phyloP scores from a whole-genome alignment of 2,888 invertebrate genomes.

The Melieria picta region DNA sequence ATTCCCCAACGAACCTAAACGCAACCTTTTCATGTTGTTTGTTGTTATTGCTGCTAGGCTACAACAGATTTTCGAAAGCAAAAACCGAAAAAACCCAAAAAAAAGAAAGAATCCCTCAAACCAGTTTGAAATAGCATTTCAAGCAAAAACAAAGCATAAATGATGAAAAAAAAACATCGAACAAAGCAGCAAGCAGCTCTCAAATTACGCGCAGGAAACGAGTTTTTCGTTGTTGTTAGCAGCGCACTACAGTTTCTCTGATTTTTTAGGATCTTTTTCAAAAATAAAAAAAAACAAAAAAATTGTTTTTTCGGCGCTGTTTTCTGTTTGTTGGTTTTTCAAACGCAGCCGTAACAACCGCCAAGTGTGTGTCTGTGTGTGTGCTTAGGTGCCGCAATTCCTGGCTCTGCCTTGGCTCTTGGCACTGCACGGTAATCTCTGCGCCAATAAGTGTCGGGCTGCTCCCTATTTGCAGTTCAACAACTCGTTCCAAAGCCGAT shows the following conservation, averaged over 20 bases:
- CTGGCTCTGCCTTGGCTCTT: too few species aligned
- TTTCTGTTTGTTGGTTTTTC: conserved; percentile 40
- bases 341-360: conserved; percentile 43
- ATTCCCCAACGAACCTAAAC: too few species aligned
- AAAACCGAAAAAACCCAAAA: neutral
- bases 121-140: neutral
- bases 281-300: too few species aligned
- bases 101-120: neutral
- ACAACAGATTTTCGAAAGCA: neutral
- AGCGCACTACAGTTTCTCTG: neutral
- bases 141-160: neutral
- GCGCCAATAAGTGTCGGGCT: too few species aligned
- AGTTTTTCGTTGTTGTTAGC: conserved; percentile 10
- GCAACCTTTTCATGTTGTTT: too few species aligned
- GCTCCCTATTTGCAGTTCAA: too few species aligned
- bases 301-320: neutral
- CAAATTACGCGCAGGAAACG: conserved; percentile 41
- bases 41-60: too few species aligned
- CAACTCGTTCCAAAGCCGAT: conserved; percentile 16
- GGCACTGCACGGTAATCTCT: too few species aligned
- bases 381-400: too few species aligned
- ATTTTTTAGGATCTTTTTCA: neutral
- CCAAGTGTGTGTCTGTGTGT: conserved; percentile 22
- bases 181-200: conserved; percentile 23
- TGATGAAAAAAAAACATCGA: neutral